Conservation (phyloP, 2,113 vertebrate genomes). For the Mus pahari region DNA sequence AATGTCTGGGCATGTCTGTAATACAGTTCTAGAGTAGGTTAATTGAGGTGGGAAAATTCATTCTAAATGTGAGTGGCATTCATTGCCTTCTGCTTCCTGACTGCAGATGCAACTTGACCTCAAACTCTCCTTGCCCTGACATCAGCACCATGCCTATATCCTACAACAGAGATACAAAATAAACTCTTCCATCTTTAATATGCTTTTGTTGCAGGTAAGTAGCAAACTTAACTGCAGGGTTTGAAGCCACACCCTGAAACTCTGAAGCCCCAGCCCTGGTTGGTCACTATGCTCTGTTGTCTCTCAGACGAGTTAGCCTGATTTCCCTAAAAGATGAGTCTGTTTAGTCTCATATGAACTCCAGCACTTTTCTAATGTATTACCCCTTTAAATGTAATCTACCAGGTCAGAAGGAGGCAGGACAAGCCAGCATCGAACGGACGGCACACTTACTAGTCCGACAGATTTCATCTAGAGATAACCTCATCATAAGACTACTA, state of each 20-base stretch:
- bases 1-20: background rate
- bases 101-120: no score
- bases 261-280: background rate
- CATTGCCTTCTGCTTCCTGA: background rate
- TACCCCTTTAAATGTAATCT: conserved; percentile 44
- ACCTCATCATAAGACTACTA: conserved; percentile 41
- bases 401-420: background rate
- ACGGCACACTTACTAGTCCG: background rate
- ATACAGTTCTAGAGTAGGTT: background rate
- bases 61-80: background rate
- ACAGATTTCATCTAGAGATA: conserved; percentile 29
- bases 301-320: conserved; percentile 26
- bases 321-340: conserved; percentile 44
- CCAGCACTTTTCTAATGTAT: background rate
- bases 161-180: background rate
- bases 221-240: background rate
- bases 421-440: background rate
- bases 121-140: no score
- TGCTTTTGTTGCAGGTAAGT: background rate
- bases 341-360: conserved; percentile 25
- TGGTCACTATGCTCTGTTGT: background rate
- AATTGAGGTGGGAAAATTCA: background rate
- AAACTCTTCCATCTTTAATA: background rate
- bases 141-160: background rate
- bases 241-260: background rate